Evolutionary conservation across 1,140 invertebrate genomes (phyloP).

Genomic region (Whitmania pigra): DNA sequence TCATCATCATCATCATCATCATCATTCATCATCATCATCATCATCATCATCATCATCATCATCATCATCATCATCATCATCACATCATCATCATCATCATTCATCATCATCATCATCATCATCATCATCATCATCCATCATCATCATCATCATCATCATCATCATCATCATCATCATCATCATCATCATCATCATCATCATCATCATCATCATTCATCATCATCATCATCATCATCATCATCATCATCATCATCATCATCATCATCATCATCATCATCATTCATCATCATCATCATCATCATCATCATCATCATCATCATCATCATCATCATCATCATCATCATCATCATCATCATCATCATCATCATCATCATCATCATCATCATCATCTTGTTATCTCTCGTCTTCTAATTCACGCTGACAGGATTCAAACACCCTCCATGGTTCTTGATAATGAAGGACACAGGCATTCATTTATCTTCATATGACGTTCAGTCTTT

Average conservation of each 20-base stretch:
- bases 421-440: no score
- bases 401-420: conserved; percentile 1
- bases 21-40: conserved; percentile 3
- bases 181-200: conserved; percentile 1
- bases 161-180: neutral
- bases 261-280: conserved; percentile 1
- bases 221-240: neutral
- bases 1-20: conserved; percentile 5
- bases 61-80: neutral
- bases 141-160: conserved; percentile 1
- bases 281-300: neutral
- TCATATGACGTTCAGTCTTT: no score
- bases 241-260: neutral
- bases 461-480: no score
- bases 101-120: neutral
- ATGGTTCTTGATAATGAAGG: no score
- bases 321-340: neutral
- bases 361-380: conserved; percentile 6
- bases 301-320: neutral
- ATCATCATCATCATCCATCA: neutral
- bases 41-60: conserved; percentile 1
- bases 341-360: conserved; percentile 3
- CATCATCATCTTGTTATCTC: neutral
- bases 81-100: neutral
- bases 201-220: neutral